phyloP scores from a whole-genome alignment of 2,113 vertebrate species.

The Hypanus sabinus region DNA sequence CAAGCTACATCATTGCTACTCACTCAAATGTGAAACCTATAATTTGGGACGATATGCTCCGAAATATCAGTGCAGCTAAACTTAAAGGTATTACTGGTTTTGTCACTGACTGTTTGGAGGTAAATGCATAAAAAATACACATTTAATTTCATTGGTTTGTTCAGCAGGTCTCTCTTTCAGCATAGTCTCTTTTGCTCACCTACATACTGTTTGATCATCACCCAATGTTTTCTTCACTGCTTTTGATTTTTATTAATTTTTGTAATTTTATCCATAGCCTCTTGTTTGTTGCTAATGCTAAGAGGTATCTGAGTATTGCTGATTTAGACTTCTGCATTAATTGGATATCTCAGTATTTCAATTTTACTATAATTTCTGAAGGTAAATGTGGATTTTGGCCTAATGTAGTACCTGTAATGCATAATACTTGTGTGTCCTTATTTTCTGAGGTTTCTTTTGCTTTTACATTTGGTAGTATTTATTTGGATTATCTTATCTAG shows the following conservation, averaged over 20 bases:
- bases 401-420: not conserved
- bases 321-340: too few relatives aligned
- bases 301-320: not conserved
- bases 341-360: too few relatives aligned
- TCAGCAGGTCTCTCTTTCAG: not conserved
- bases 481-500: not conserved
- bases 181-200: not conserved
- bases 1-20: constrained; percentile 52
- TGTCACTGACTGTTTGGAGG: not conserved
- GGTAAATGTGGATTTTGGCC: not conserved
- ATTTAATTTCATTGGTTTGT: not conserved
- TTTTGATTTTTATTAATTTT: not conserved
- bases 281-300: not conserved
- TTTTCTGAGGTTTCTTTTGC: not conserved
- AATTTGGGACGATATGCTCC: constrained; percentile 94
- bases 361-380: not conserved
- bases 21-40: constrained; percentile 66
- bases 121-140: not conserved
- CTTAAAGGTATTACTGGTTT: constrained; percentile 63
- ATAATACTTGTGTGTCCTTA: not conserved
- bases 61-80: constrained; percentile 61
- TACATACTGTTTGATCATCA: not conserved
- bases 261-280: not conserved
- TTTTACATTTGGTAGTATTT: not conserved
- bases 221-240: not conserved